phyloP scores from a whole-genome alignment of 2,888 invertebrate species.

The Tuta absoluta region DNA sequence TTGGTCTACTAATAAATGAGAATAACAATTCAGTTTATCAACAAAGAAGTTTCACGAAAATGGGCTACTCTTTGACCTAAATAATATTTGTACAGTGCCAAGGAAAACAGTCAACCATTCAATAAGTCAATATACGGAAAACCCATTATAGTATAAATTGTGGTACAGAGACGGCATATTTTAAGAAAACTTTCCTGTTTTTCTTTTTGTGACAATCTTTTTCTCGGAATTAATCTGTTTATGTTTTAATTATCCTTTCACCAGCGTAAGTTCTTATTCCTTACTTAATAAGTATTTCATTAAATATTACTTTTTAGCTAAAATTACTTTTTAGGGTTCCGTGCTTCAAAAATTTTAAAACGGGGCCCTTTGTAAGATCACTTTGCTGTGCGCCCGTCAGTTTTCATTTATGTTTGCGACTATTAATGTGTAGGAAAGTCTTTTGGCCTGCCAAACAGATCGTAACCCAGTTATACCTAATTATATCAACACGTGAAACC shows the following conservation, averaged over 20 bases:
- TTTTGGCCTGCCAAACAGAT: too few relatives aligned
- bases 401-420: too few relatives aligned
- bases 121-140: not conserved
- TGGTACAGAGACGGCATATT: not conserved
- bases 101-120: not conserved
- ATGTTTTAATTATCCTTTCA: not conserved
- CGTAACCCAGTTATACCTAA: too few relatives aligned
- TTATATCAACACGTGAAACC: too few relatives aligned
- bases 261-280: too few relatives aligned
- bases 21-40: not conserved
- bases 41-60: not conserved
- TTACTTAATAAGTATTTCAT: too few relatives aligned
- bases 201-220: not conserved
- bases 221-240: not conserved
- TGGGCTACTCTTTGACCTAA: not conserved
- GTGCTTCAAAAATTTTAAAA: too few relatives aligned
- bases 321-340: too few relatives aligned
- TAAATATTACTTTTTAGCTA: too few relatives aligned
- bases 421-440: too few relatives aligned
- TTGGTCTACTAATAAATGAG: not conserved
- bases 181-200: not conserved
- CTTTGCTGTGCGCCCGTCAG: too few relatives aligned
- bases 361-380: too few relatives aligned
- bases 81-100: not conserved
- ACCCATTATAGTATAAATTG: not conserved